Conservation (phyloP, 2,888 invertebrate species). For the Imbricaverruca yamaguchii region DNA sequence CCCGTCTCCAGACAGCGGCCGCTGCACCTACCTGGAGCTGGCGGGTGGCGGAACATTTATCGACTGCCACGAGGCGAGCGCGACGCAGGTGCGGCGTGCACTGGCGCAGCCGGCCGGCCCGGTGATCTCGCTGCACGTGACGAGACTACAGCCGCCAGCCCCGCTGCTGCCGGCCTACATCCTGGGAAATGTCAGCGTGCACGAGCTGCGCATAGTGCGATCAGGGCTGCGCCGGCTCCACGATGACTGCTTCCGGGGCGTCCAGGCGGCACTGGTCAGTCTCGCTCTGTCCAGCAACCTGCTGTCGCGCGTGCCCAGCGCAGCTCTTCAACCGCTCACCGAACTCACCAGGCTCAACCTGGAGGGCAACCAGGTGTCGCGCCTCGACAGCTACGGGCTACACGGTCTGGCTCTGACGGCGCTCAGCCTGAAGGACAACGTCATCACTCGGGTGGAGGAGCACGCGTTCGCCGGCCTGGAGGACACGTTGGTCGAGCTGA, state of each 20-base stretch:
- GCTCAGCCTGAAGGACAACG: slow-evolving; percentile 69
- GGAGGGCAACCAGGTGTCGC: slow-evolving; percentile 73
- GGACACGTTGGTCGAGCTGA: slow-evolving; percentile 68
- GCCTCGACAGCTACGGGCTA: slow-evolving; percentile 78
- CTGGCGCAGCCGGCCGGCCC: background rate
- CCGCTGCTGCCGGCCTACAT: background rate
- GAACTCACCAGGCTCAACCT: slow-evolving; percentile 69
- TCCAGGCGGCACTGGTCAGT: slow-evolving; percentile 39
- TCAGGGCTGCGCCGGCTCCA: slow-evolving; percentile 55
- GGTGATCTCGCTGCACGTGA: background rate
- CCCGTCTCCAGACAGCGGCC: background rate
- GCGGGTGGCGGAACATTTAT: background rate
- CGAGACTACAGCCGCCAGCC: background rate
- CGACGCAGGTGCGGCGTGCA: background rate
- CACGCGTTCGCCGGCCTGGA: slow-evolving; percentile 75
- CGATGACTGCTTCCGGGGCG: slow-evolving; percentile 37
- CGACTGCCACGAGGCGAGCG: background rate
- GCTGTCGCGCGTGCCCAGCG: slow-evolving; percentile 39
- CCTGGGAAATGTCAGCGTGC: slow-evolving; percentile 3
- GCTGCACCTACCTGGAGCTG: background rate
- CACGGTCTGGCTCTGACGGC: slow-evolving; percentile 73
- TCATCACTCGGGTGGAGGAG: slow-evolving; percentile 68
- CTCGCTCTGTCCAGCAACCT: slow-evolving; percentile 41
- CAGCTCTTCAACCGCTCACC: slow-evolving; percentile 48
- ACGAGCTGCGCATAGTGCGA: slow-evolving; percentile 49